Evolutionary conservation across 2,113 vertebrate species (phyloP).

Genomic region (Alosa alosa): DNA sequence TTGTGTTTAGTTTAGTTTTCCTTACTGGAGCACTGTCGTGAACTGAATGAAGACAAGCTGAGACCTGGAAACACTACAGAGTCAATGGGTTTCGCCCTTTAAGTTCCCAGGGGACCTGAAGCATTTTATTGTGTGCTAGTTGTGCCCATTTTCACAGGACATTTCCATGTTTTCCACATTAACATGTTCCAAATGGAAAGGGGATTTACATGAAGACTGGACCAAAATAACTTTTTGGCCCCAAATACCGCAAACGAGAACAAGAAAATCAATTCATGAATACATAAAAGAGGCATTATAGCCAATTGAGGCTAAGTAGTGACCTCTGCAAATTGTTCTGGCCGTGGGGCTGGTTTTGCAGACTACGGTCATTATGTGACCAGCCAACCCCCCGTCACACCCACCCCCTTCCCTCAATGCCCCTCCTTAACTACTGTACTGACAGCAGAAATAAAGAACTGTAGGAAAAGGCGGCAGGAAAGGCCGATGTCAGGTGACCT

Average conservation of each 20-base stretch:
- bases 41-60: background rate
- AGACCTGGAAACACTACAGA: background rate
- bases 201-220: conserved; percentile 1
- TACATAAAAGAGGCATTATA: background rate
- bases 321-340: background rate
- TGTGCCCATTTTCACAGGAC: background rate
- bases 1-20: background rate
- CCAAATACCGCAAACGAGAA: background rate
- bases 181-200: background rate
- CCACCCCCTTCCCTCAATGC: background rate
- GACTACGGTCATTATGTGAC: background rate
- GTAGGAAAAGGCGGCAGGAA: background rate
- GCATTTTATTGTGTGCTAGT: background rate
- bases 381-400: background rate
- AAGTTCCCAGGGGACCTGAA: background rate
- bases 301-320: background rate
- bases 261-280: background rate
- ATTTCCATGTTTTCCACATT: background rate
- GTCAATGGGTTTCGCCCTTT: background rate
- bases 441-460: background rate
- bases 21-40: background rate
- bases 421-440: background rate
- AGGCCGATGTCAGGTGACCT: background rate
- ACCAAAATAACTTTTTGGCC: background rate
- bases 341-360: conserved; percentile 1